Percentiles rank a stretch among this genome's conserved stretches.
These are phyloP conservation scores for Leucophenga montana DNA, from an alignment of 2,888 invertebrate genomes.

Conservation along the genomic window DNA sequence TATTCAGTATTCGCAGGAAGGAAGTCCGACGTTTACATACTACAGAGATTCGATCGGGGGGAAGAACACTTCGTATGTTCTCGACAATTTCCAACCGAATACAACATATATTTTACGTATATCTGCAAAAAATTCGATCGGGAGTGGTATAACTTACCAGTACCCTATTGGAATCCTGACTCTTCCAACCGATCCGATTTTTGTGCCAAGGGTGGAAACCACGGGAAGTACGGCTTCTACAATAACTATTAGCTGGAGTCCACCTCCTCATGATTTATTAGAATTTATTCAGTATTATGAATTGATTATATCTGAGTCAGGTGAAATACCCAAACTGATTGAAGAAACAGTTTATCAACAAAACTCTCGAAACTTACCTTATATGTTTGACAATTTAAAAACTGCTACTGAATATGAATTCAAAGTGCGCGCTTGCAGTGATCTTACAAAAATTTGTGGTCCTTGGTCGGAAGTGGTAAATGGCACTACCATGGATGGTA, in stretches of 20 bases:
- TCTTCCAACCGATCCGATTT: slow-evolving; percentile 82
- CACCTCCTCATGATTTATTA: slow-evolving; percentile 79
- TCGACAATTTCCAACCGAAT: slow-evolving; percentile 78
- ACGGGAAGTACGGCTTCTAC: slow-evolving; percentile 80
- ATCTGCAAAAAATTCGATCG: slow-evolving; percentile 79
- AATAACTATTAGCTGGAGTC: slow-evolving; percentile 86
- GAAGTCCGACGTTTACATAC: slow-evolving; percentile 76
- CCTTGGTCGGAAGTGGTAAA: slow-evolving; percentile 84
- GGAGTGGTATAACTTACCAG: slow-evolving; percentile 75
- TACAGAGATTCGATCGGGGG: slow-evolving; percentile 78
- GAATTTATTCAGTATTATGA: slow-evolving; percentile 85
- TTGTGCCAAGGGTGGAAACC: slow-evolving; percentile 84
- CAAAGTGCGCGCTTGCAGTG: slow-evolving; percentile 86
- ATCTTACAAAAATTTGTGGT: slow-evolving; percentile 83
- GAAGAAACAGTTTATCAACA: slow-evolving; percentile 79
- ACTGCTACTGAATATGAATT: slow-evolving; percentile 88
- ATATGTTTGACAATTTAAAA: slow-evolving; percentile 84
- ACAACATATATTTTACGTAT: slow-evolving; percentile 81
- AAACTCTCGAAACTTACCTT: slow-evolving; percentile 80
- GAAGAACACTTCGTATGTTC: slow-evolving; percentile 80
- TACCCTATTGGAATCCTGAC: slow-evolving; percentile 77
- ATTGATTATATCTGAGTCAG: slow-evolving; percentile 78
- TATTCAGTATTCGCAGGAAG: slow-evolving; percentile 76
- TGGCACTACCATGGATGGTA: slow-evolving; percentile 88
- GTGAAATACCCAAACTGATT: slow-evolving; percentile 73